A percentile compares a stretch with the other conserved stretches of the same genome.
Evolutionary conservation across 2,113 vertebrate genomes (phyloP).

Genomic region (Syngnathus typhle): DNA sequence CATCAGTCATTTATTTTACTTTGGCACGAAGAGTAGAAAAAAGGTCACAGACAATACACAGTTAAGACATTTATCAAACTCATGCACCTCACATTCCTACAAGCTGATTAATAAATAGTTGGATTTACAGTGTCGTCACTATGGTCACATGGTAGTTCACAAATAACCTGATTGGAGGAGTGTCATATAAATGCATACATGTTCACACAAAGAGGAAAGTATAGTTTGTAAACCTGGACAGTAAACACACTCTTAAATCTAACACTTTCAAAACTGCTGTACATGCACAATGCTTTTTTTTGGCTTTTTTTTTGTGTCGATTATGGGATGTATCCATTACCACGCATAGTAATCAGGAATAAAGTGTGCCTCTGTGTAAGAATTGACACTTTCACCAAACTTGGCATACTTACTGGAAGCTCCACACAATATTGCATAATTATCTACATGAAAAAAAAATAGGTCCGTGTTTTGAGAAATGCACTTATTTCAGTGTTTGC

Average conservation of each 20-base stretch:
- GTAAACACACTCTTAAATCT: constrained; percentile 6
- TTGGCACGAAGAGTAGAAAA: constrained; percentile 50
- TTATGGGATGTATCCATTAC: constrained; percentile 6
- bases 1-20: constrained; percentile 33
- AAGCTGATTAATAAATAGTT: constrained; percentile 36
- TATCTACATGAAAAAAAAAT: constrained; percentile 32
- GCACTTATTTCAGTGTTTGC: background rate
- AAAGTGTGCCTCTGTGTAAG: constrained; percentile 7
- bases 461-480: constrained; percentile 22
- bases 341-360: constrained; percentile 17
- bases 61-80: constrained; percentile 25
- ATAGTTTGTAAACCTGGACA: background rate
- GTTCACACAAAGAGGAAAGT: constrained; percentile 13
- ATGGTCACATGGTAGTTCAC: constrained; percentile 37
- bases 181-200: constrained; percentile 16
- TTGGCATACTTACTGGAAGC: constrained; percentile 41
- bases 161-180: constrained; percentile 22
- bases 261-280: constrained; percentile 3
- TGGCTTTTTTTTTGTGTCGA: background rate
- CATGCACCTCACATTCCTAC: constrained; percentile 50
- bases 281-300: constrained; percentile 30
- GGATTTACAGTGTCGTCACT: constrained; percentile 22
- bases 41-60: constrained; percentile 30
- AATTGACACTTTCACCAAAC: constrained; percentile 24
- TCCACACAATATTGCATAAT: constrained; percentile 47